phyloP scores from a whole-genome alignment of 2,113 vertebrate genomes.

The Oncorhynchus mykiss region DNA sequence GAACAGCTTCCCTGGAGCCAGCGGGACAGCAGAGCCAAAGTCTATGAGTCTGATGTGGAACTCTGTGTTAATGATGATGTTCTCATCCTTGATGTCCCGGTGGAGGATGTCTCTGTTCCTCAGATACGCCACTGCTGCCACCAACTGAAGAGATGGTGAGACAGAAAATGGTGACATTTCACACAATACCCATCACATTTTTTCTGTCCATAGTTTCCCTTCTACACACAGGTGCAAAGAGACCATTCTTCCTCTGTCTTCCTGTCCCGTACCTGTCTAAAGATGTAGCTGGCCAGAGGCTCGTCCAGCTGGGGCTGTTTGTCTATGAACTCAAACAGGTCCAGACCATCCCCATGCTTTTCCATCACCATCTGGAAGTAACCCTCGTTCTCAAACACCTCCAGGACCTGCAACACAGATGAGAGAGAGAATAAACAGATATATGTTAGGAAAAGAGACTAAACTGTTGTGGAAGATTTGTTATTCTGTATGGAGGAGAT shows the following conservation, averaged over 20 bases:
- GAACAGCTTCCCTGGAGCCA: conserved; percentile 83
- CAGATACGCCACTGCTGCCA: conserved; percentile 86
- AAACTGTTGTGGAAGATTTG: too few relatives aligned
- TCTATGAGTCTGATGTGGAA: conserved; percentile 90
- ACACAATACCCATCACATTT: too few relatives aligned
- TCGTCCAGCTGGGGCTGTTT: conserved; percentile 86
- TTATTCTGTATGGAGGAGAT: too few relatives aligned
- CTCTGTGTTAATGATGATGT: conserved; percentile 87
- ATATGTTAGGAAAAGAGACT: too few relatives aligned
- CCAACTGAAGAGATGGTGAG: conserved; percentile 72
- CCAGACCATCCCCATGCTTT: conserved; percentile 86
- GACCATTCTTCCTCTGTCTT: neutral
- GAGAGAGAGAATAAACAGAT: conserved; percentile 32
- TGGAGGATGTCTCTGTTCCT: conserved; percentile 81
- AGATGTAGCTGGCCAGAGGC: conserved; percentile 89
- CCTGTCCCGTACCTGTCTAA: conserved; percentile 83
- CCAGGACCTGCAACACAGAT: conserved; percentile 75
- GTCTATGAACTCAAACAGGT: conserved; percentile 95
- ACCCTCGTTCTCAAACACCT: conserved; percentile 87
- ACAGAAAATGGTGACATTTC: neutral
- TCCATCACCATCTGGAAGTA: conserved; percentile 98
- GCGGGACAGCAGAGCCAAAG: conserved; percentile 87
- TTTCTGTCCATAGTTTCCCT: neutral
- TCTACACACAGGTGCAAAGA: neutral
- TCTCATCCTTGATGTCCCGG: conserved; percentile 94